Base-by-base conservation (phyloP, 2,113 vertebrate species). In the Pelusios castaneus region DNA sequence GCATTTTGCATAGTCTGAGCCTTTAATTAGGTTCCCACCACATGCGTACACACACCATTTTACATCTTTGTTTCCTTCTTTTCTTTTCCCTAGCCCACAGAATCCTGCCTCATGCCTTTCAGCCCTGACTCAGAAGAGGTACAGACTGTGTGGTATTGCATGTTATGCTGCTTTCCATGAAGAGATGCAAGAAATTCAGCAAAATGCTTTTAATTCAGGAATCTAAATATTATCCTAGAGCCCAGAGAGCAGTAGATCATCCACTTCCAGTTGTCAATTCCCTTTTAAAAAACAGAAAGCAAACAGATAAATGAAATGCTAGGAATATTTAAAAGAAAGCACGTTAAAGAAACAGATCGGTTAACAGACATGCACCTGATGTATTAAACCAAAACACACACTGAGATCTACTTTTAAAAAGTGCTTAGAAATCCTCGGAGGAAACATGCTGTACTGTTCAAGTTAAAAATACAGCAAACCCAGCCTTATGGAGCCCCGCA, bases 261-360 rank as follows among this genome's bases (percentile, higher is more conserved):
- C 95, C 97, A 82, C 90, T 89, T 91, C 81, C 84, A 95, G 92
- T 95, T 87, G 63, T 87, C 85, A 94, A 94, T 78, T 97, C 94
- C 90, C 92, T 85, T 88, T 82, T 91, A 94, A 97, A 96, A 93
- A 96, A 96, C 91, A 96, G 96, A 96, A 97, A 97, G 85, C 92
- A 96, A 94, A 97, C 83, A 97, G 96, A 94, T 94, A 95, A 96
- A 89, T 73, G 0, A 13, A 95, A 92, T 94, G 89, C 92, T 96
- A 82, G 84, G 94, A 93, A 79, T 70, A 85, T 88, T 87, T 93
- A 27, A 95, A 97, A 95, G 79, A 34, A 88, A 91, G 34, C 52
- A 77, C 79, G 34, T 79, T 94, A 80, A 90, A 95, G 78, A 92
- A 96, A 89, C 47, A 90, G 49, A 73, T 79, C 94, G 60, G 70